Base-by-base conservation (phyloP, 2,888 invertebrate genomes). In the Meloe dianella region DNA sequence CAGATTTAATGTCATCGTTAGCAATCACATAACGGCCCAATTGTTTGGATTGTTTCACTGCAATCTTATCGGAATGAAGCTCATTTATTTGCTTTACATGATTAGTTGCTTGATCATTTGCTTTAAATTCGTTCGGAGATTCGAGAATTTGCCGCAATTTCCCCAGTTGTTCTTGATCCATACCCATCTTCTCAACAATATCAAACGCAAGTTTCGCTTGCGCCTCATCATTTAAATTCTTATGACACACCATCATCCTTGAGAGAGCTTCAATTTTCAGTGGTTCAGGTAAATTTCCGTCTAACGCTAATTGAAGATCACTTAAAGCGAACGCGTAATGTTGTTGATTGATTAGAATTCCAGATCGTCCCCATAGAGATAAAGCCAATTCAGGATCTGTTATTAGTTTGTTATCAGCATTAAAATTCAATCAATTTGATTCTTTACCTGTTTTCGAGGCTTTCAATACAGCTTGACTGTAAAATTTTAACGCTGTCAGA, bases 1-100 rank as follows among this genome's bases (percentile, higher is more conserved):
- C 94, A 0, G 92, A 88, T 70, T 85, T 84, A 41, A 92, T 87
- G 0, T 84, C 78, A 10, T 85, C 84, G 60, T 85, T 86, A 4
- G 94, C 92, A 0, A 91, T 88, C 0, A 90, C 88, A 77, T 88
- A 92, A 29, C 92, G 87, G 12, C 95, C 94, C 78, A 89, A 88
- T 0, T 84, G 85, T 64, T 86, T 81, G n/a, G 87, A 87, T 66
- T 88, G 87, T 57, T 86, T 82, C 56, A 92, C 86, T 58, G 87
- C 85, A 17, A 92, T 78, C 72, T 88, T 84, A 41, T 84, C 86
- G 0, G 91, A 90, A 59, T 70, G 66, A n/a, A 24, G 32, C 38
- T 65, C 56, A 17, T 63, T 68, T 32, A 72, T 17, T 27, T 56
- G n/a, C 32, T 69, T 71, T 57, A 57, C 7, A 30, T 54, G 66